A percentile compares a stretch with the other conserved stretches of the same genome.
These are phyloP conservation scores for Clitarchus hookeri DNA, from an alignment of 2,888 invertebrate species.

Conservation along the genomic window DNA sequence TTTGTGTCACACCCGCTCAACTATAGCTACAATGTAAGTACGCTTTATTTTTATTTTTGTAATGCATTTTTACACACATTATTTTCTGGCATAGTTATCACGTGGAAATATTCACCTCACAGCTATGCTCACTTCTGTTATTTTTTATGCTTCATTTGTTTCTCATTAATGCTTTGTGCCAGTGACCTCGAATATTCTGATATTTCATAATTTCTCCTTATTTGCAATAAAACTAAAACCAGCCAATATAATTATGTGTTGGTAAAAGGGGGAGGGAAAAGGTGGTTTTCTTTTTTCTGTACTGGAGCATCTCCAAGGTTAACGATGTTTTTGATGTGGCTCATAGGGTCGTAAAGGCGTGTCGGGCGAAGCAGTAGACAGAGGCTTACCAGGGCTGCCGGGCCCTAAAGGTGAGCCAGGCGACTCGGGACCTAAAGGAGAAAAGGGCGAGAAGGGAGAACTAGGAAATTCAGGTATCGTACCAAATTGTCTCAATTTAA, in stretches of 20 bases:
- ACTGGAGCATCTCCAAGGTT: conserved; percentile 9
- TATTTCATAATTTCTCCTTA: not conserved
- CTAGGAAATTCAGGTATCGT: conserved; percentile 57
- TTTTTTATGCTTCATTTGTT: not conserved
- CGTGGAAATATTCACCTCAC: not conserved
- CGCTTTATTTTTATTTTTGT: not conserved
- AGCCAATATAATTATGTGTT: not conserved
- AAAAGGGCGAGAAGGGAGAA: conserved; percentile 58
- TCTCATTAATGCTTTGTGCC: not conserved
- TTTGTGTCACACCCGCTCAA: conserved; percentile 9
- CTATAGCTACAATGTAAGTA: conserved; percentile 20
- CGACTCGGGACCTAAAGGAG: conserved; percentile 58
- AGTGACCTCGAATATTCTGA: not conserved
- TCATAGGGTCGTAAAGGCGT: conserved; percentile 58
- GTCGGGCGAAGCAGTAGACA: conserved; percentile 62
- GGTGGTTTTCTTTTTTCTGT: not conserved
- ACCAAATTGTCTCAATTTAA: not conserved
- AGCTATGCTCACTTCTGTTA: not conserved
- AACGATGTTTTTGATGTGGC: conserved; percentile 25
- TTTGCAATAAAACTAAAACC: not conserved
- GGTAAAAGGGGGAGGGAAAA: not conserved
- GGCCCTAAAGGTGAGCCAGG: conserved; percentile 64
- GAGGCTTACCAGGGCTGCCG: conserved; percentile 69
- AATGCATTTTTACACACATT: not conserved
- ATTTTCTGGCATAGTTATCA: not conserved